phyloP scores from a whole-genome alignment of 2,888 invertebrate species.

The Melinaea menophilus region DNA sequence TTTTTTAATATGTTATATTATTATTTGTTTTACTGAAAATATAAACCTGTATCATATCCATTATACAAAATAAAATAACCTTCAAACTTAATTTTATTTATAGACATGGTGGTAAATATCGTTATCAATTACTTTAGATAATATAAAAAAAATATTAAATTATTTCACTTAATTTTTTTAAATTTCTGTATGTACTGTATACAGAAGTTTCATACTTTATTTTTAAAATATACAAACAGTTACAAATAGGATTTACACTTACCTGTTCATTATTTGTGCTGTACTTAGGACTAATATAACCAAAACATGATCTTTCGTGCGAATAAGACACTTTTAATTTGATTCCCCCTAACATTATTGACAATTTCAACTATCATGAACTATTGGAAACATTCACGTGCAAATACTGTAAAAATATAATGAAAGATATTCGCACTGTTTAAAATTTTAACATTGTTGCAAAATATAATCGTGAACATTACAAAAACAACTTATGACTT shows the following conservation, averaged over 20 bases:
- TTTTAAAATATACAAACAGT: background rate
- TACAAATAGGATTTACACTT: constrained; percentile 27
- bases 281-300: constrained; percentile 69
- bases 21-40: background rate
- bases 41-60: background rate
- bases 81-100: too few species aligned
- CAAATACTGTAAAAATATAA: background rate
- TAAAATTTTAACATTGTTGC: background rate
- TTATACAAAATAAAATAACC: background rate
- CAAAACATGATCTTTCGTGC: constrained; percentile 68
- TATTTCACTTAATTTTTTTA: too few species aligned
- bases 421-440: background rate
- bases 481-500: background rate
- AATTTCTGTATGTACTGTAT: too few species aligned
- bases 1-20: too few species aligned
- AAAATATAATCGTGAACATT: constrained; percentile 7
- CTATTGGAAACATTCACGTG: constrained; percentile 6
- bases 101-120: too few species aligned
- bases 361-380: constrained; percentile 16
- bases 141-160: too few species aligned
- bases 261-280: constrained; percentile 66
- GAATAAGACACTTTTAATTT: constrained; percentile 59
- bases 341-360: constrained; percentile 61
- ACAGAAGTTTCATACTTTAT: too few species aligned
- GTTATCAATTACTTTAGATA: too few species aligned